These are phyloP conservation scores for Harpegnathos saltator DNA, from an alignment of 1,140 invertebrate species.

Conservation along the genomic window DNA sequence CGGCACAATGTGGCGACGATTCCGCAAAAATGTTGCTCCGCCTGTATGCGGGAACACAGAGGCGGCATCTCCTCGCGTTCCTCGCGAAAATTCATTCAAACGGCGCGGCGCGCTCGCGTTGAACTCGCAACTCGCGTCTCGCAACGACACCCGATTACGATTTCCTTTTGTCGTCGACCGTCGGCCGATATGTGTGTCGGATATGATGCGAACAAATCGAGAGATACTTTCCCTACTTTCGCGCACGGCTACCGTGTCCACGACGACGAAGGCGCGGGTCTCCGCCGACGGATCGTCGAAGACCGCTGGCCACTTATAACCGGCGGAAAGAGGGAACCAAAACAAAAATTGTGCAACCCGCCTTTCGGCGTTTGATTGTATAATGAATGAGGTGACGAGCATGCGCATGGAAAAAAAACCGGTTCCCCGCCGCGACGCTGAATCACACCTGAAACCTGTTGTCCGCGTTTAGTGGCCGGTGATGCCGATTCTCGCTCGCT, in stretches of 20 bases:
- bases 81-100: not conserved
- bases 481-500: conserved; percentile 21
- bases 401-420: conserved; percentile 70
- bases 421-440: conserved; percentile 62
- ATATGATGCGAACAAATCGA: conserved; percentile 67
- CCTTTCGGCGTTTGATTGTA: conserved; percentile 58
- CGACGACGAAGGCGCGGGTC: too few species aligned
- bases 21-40: not conserved
- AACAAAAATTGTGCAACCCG: conserved; percentile 73
- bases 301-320: too few species aligned
- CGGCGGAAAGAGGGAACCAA: conserved; percentile 52
- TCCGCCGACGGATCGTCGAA: too few species aligned
- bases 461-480: conserved; percentile 40
- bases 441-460: conserved; percentile 74
- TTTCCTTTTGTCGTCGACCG: conserved; percentile 40
- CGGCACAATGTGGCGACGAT: conserved; percentile 10
- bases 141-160: not conserved
- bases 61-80: not conserved
- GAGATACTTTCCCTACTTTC: conserved; percentile 77
- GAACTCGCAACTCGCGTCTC: not conserved
- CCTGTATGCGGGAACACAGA: not conserved
- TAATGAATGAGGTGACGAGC: conserved; percentile 61
- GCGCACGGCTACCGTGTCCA: conserved; percentile 57
- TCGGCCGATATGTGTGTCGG: conserved; percentile 60
- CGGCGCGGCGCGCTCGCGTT: not conserved